Base-by-base conservation (phyloP, 2,113 vertebrate genomes). In the Nothocercus julius region DNA sequence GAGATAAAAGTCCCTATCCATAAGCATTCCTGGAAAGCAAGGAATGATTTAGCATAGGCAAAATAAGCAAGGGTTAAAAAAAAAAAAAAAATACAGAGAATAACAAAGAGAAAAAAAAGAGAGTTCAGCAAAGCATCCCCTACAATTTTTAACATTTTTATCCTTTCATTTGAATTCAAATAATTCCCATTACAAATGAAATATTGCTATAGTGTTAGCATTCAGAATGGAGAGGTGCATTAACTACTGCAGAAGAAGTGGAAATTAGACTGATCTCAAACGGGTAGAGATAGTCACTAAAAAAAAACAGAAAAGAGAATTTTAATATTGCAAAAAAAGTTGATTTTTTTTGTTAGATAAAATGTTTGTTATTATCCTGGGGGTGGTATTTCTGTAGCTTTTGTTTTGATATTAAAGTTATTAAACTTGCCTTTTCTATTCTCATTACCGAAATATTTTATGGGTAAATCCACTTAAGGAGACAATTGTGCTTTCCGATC, bases 401-500 rank as follows among this genome's bases (percentile, higher is more conserved):
- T 92, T 97, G 79, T 95, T 98, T 97, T 85, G 86, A 84, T 75
- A 96, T 63, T 97, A 82, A 92, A 78, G 70, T 96, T 97, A 96
- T 96, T 97, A 96, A 96, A 94, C 64, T 96, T 96, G 73, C 69
- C 54, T 97, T 92, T 95, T 97, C 92, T 97, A 22, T 94, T 94
- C 97, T 97, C 86, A 93, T 97, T 97, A 93, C 78, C 66, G 93
- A 94, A 96, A 96, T 94, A 95, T 92, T 97, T 97, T 92, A 96
- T 89, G 97, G 95, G 85, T 96, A 98, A 97, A 97, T 91, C 61
- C 62, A 97, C 92, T 96, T 95, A 97, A 93, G 92, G 74, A 98
- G 95, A 40, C 87, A 94, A 95, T 93, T 97, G 97, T 96, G 92
- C 93, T 97, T 97, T 97, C 92, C 97, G 97, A 98, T 98, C 97